Percentiles rank a stretch among this genome's conserved stretches.
These are phyloP conservation scores for Lynx canadensis DNA, from an alignment of 2,113 vertebrate species.

Conservation along the genomic window DNA sequence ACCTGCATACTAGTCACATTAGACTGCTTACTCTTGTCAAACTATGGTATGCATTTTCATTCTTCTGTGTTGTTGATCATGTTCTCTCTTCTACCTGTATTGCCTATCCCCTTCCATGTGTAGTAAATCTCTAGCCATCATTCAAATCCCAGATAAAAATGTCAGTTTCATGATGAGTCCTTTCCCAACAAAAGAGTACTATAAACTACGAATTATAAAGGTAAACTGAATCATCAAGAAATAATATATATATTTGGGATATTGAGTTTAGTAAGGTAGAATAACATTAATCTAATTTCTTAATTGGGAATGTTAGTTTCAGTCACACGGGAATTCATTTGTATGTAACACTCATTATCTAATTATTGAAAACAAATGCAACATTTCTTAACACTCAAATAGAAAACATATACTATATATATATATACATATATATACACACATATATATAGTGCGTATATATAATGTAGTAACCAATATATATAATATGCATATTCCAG, in stretches of 20 bases:
- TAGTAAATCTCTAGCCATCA: not conserved
- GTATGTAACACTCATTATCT: not conserved
- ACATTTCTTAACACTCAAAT: slow-evolving; percentile 13
- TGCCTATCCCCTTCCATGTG: not conserved
- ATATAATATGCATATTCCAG: not conserved
- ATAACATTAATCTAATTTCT: not conserved
- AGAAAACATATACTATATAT: not conserved
- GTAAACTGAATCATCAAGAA: not conserved
- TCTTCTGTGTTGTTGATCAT: not conserved
- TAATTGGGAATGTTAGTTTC: not conserved
- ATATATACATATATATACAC: not conserved
- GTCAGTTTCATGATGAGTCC: not conserved
- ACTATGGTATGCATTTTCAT: not conserved
- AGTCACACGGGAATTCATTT: slow-evolving; percentile 18
- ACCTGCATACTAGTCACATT: not conserved
- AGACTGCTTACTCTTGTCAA: not conserved
- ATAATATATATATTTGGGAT: not conserved
- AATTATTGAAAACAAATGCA: slow-evolving; percentile 40
- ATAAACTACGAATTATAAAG: not conserved
- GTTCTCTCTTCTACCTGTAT: not conserved
- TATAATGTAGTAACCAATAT: not conserved
- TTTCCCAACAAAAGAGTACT: not conserved
- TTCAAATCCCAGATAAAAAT: slow-evolving; percentile 30
- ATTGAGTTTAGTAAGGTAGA: slow-evolving; percentile 5
- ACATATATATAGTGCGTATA: not conserved